Evolutionary conservation across 2,888 invertebrate species (phyloP).

Genomic region (Iphiclides podalirius): DNA sequence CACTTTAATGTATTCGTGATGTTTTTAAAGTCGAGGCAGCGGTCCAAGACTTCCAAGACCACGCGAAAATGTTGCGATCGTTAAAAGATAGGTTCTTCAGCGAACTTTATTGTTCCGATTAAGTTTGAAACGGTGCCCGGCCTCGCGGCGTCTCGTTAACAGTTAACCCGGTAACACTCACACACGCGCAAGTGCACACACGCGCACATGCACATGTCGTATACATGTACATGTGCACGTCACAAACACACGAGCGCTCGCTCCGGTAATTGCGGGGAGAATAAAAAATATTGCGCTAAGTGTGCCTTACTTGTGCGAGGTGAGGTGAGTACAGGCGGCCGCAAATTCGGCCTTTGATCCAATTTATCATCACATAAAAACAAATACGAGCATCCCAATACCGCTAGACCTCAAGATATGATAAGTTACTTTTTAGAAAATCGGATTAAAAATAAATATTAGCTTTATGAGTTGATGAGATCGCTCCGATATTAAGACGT

Average conservation of each 20-base stretch:
- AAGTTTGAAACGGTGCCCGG: conserved; percentile 30
- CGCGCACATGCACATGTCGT: conserved; percentile 43
- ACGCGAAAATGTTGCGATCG: no score
- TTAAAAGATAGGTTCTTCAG: no score
- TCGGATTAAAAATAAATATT: no score
- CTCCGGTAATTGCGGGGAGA: conserved; percentile 68
- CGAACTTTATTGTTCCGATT: conserved; percentile 14
- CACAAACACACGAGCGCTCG: conserved; percentile 37
- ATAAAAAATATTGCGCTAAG: conserved; percentile 73
- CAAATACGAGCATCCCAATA: no score
- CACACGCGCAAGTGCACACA: conserved; percentile 33
- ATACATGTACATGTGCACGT: conserved; percentile 35
- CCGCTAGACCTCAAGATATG: no score
- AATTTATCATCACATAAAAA: no score
- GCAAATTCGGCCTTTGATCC: conserved; percentile 15
- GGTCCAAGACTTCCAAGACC: no score
- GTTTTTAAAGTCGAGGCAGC: no score
- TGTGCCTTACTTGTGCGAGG: conserved; percentile 74
- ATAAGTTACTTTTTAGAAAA: neutral
- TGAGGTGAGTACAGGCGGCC: conserved; percentile 50
- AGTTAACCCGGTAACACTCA: conserved; percentile 36
- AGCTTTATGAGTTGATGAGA: no score
- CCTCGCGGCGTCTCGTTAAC: conserved; percentile 34
- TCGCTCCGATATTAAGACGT: no score
- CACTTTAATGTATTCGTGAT: no score